Evolutionary conservation across 2,113 vertebrate species (phyloP).

Genomic region (Cnemophilus loriae): DNA sequence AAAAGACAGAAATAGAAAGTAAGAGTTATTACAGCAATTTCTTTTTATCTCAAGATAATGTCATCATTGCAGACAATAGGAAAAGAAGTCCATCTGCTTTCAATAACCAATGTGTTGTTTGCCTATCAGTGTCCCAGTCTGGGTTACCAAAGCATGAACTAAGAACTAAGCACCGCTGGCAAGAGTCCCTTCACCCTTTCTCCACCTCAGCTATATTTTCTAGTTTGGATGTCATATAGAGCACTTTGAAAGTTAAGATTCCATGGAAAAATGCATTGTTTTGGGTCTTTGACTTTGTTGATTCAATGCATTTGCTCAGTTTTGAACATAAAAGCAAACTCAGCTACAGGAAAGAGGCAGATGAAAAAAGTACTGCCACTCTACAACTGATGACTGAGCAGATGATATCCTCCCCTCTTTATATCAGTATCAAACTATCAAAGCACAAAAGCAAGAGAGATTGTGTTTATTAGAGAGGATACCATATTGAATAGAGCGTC

Average conservation of each 20-base stretch:
- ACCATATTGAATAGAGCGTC: background rate
- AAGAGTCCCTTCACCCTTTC: background rate
- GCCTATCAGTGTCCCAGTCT: background rate
- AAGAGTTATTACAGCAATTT: conserved; percentile 29
- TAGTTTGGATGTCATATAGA: background rate
- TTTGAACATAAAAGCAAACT: background rate
- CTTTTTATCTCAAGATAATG: conserved; percentile 51
- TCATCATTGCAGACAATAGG: background rate
- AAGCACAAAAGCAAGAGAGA: background rate
- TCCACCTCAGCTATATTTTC: conserved; percentile 2
- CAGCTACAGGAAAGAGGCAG: background rate
- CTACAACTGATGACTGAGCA: background rate
- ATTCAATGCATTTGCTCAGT: background rate
- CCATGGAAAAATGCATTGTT: conserved; percentile 15
- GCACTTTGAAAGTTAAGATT: conserved; percentile 28
- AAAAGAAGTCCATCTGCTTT: conserved; percentile 11
- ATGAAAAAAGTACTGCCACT: background rate
- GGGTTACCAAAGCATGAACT: background rate
- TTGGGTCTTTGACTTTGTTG: background rate
- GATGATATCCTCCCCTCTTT: background rate
- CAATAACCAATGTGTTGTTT: background rate
- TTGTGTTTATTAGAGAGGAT: background rate
- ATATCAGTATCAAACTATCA: background rate
- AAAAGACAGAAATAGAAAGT: conserved; percentile 39
- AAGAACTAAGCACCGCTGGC: background rate